Conservation (phyloP, 2,888 invertebrate species). For the Eucera pruinosa region DNA sequence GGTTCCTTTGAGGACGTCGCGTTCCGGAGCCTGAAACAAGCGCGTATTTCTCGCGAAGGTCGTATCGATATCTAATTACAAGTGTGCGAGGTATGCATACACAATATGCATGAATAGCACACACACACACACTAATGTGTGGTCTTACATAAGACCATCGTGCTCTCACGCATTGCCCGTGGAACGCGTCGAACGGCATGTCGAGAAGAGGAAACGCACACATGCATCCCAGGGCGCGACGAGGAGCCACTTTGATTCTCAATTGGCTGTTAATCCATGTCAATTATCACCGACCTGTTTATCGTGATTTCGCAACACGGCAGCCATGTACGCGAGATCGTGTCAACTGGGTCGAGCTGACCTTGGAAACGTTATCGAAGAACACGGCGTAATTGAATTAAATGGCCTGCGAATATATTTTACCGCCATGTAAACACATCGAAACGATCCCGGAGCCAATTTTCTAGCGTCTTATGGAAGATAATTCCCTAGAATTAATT, state of each 20-base stretch:
- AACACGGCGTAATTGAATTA: constrained; percentile 25
- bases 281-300: constrained; percentile 67
- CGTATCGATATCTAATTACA: constrained; percentile 54
- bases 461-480: background rate
- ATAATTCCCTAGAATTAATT: constrained; percentile 5
- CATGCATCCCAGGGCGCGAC: constrained; percentile 2
- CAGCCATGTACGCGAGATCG: constrained; percentile 22
- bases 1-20: constrained; percentile 10
- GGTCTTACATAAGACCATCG: constrained; percentile 39
- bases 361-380: constrained; percentile 59
- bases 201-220: constrained; percentile 47
- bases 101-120: background rate
- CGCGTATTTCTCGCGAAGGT: constrained; percentile 46
- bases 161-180: constrained; percentile 21
- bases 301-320: constrained; percentile 62
- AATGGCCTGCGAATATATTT: constrained; percentile 17
- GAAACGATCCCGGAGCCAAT: constrained; percentile 1
- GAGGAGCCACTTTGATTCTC: constrained; percentile 50
- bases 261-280: constrained; percentile 65
- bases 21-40: background rate
- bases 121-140: background rate
- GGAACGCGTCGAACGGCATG: constrained; percentile 13
- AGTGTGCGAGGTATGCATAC: constrained; percentile 5
- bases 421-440: background rate
- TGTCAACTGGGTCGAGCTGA: constrained; percentile 61